Evolutionary conservation across 2,888 invertebrate species (phyloP).

Genomic region (Zeuzera pyrina): DNA sequence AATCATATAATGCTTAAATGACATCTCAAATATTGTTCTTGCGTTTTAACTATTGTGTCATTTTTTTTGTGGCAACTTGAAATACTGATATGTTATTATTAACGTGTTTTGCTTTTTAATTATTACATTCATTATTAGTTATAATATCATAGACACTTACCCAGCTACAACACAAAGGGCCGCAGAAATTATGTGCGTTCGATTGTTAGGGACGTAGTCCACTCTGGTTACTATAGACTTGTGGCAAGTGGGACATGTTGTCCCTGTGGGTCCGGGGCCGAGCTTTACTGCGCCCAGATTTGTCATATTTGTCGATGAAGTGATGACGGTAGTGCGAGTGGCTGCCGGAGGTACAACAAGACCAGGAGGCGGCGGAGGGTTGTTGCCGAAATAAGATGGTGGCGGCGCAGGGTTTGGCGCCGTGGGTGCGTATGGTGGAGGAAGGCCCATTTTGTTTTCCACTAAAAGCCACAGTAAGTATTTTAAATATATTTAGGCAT

Average conservation of each 20-base stretch:
- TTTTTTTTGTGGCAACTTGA: too few species aligned
- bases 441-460: constrained; percentile 67
- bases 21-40: too few species aligned
- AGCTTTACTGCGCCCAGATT: constrained; percentile 29
- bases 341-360: constrained; percentile 32
- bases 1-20: too few species aligned
- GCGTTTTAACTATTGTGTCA: too few species aligned
- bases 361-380: constrained; percentile 49
- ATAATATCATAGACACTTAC: constrained; percentile 26
- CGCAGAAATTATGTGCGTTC: constrained; percentile 59
- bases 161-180: constrained; percentile 58
- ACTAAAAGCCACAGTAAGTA: too few species aligned
- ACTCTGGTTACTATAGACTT: constrained; percentile 54
- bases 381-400: constrained; percentile 57
- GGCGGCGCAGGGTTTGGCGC: constrained; percentile 51
- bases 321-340: constrained; percentile 51
- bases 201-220: constrained; percentile 57
- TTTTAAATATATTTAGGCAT: too few species aligned
- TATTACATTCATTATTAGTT: background rate
- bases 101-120: too few species aligned
- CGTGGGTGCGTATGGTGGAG: constrained; percentile 56
- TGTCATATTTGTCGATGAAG: constrained; percentile 22
- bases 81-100: too few species aligned
- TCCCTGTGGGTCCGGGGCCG: constrained; percentile 58
- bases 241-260: constrained; percentile 49